Conservation (phyloP, 2,797 vertebrate species). For the Graptemys geographica region DNA sequence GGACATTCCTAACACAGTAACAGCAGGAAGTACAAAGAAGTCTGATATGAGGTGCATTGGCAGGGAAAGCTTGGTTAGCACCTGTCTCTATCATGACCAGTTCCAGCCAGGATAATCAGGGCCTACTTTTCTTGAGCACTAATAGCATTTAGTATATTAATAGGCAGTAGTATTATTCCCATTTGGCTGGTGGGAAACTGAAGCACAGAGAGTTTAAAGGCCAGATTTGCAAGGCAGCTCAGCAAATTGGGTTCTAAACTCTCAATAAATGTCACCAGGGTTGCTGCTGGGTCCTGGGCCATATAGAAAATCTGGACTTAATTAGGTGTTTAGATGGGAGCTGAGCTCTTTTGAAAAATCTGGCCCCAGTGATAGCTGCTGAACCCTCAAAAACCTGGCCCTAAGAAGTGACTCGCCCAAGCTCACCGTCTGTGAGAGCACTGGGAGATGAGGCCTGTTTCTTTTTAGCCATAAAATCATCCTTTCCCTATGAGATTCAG, state of each 20-base stretch:
- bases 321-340: not conserved
- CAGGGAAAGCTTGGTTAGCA: no score
- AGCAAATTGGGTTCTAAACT: not conserved
- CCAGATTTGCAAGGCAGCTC: fast-evolving
- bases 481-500: not conserved
- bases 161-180: fast-evolving
- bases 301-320: not conserved
- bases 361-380: not conserved
- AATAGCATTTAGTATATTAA: not conserved
- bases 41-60: fast-evolving
- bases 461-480: not conserved
- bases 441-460: not conserved
- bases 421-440: no score
- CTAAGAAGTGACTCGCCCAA: not conserved
- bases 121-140: not conserved
- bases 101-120: not conserved
- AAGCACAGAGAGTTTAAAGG: not conserved
- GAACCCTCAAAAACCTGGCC: not conserved
- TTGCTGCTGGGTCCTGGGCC: fast-evolving
- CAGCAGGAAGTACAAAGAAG: no score
- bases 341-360: not conserved
- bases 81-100: fast-evolving
- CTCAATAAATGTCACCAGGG: not conserved
- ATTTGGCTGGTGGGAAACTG: not conserved
- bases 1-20: not conserved